Evolutionary conservation across 2,888 invertebrate genomes (phyloP).

Genomic region (Drosophila macrospina): DNA sequence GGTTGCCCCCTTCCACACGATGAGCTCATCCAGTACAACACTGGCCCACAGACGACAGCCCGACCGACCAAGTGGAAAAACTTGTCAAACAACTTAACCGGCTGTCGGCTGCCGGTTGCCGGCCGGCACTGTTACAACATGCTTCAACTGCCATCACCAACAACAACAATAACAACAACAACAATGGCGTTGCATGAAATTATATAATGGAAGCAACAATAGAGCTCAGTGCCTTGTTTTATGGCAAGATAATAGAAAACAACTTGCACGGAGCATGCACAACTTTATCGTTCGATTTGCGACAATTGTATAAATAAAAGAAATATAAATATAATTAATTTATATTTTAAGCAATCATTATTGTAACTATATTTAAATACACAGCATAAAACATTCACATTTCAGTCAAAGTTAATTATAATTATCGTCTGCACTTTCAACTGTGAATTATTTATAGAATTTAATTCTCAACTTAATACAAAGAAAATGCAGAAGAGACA

Average conservation of each 20-base stretch:
- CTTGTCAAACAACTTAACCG: conserved; percentile 74
- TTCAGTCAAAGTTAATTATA: not conserved
- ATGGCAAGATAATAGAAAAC: conserved; percentile 47
- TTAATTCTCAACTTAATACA: no score
- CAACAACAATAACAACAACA: conserved; percentile 14
- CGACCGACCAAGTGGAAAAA: conserved; percentile 64
- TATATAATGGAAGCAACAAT: conserved; percentile 61
- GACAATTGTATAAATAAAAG: not conserved
- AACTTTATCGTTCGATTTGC: not conserved
- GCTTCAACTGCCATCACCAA: conserved; percentile 45
- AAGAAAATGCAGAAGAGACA: no score
- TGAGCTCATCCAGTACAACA: conserved; percentile 59
- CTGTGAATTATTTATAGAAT: no score
- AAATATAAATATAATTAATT: not conserved
- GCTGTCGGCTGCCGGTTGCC: conserved; percentile 80
- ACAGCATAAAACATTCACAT: not conserved
- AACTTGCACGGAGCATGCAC: conserved; percentile 4
- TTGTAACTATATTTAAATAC: no score
- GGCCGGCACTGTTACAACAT: conserved; percentile 71
- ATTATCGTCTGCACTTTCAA: no score
- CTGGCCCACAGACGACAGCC: conserved; percentile 7
- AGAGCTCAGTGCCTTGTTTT: conserved; percentile 34
- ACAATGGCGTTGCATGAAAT: conserved; percentile 66
- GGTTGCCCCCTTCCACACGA: conserved; percentile 45
- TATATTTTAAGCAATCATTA: no score